Percentiles rank a stretch among this genome's conserved stretches.
phyloP scores from a whole-genome alignment of 2,888 invertebrate species.

The Brachycybe producta region DNA sequence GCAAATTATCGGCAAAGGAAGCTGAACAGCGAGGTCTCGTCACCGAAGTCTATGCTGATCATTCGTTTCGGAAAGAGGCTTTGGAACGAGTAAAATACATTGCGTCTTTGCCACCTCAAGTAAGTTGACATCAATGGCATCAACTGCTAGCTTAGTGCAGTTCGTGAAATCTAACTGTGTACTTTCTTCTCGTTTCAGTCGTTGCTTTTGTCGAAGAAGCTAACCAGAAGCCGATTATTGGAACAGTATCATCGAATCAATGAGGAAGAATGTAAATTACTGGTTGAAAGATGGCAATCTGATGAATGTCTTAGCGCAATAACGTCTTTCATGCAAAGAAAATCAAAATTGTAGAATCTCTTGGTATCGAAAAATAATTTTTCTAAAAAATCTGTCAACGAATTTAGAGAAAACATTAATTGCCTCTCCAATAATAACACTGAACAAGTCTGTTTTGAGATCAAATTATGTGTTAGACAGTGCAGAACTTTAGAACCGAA shows the following conservation, averaged over 20 bases:
- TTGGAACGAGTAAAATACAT: constrained; percentile 40
- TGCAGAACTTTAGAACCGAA: background rate
- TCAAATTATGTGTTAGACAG: too few species aligned
- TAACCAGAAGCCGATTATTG: constrained; percentile 48
- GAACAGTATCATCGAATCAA: constrained; percentile 52
- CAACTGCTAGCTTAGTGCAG: background rate
- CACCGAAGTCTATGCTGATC: constrained; percentile 56
- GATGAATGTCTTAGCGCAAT: constrained; percentile 52
- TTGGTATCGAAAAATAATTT: too few species aligned
- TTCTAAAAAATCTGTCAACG: too few species aligned
- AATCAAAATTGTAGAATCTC: constrained; percentile 10
- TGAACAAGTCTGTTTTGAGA: too few species aligned
- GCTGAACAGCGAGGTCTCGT: constrained; percentile 65
- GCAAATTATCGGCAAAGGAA: constrained; percentile 63
- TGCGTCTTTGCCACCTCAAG: constrained; percentile 36
- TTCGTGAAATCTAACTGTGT: background rate
- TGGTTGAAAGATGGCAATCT: constrained; percentile 50
- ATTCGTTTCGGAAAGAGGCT: constrained; percentile 45
- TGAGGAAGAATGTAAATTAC: constrained; percentile 50
- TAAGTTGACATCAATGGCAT: background rate
- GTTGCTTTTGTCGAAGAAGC: constrained; percentile 52
- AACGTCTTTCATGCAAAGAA: constrained; percentile 13
- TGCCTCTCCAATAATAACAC: too few species aligned
- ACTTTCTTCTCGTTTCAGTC: constrained; percentile 37
- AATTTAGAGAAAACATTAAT: too few species aligned